Base-by-base conservation (phyloP, 2,888 invertebrate species). In the Pycnomerus fuliginosus region DNA sequence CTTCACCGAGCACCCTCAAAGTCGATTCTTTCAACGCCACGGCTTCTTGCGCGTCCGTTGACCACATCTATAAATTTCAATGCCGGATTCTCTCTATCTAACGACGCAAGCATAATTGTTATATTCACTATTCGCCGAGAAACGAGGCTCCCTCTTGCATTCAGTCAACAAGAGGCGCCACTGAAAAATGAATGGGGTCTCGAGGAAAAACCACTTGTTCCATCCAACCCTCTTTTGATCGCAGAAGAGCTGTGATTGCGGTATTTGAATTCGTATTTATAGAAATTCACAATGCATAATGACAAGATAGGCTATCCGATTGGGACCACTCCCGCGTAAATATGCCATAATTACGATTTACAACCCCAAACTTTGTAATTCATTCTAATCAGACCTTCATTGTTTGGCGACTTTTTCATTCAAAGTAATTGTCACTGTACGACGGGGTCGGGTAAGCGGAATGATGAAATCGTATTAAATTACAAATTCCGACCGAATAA, bases 61-160 rank as follows among this genome's bases (percentile, higher is more conserved):
- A 65, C 65, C 65, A 56, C 62, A 60, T 60, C 53, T 51, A 60
- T 51, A 56, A 56, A 58, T 62, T 63, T 63, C 64, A 64, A 65
- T 62, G 64, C 65, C 62, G 68, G 68, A 69, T 69, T 67, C 68
- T 70, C 67, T 60, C 62, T 65, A 67, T 67, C 69, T 69, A 71
- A 70, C 70, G 71, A 69, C 63, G 68, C 70, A 69, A 68, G 70
- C 69, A 68, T 70, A 71, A 71, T 71, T 70, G 70, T 69, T 67
- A 63, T 67, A 64, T 59, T 64, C 67, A 67, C 65, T 60, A 48
- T 45, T 48, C 44, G 28, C 38, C 20, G 20, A 20, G 7, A 8
- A 20, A 28, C 50, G 45, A 52, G 43, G 46, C 55, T 47, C 59
- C 61, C 58, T 44, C 44, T 39, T 50, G 49, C 48, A 56, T 44